A percentile compares a stretch with the other conserved stretches of the same genome.
Conservation (phyloP, 2,888 invertebrate genomes). For the Apodemia duryi region DNA sequence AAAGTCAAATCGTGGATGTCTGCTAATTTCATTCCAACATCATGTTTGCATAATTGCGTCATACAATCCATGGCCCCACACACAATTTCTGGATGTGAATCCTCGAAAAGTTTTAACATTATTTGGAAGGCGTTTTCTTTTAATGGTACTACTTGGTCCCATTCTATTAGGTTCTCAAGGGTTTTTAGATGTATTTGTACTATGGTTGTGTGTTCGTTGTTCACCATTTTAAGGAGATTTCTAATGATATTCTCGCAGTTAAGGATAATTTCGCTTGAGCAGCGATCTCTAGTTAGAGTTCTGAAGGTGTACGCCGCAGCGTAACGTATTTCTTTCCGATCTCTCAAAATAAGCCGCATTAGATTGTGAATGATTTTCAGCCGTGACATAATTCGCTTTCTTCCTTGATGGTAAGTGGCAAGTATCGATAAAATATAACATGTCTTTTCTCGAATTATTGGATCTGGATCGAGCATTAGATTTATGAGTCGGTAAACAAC, state of each 20-base stretch:
- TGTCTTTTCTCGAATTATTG: conserved; percentile 59
- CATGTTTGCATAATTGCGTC: conserved; percentile 60
- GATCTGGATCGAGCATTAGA: conserved; percentile 49
- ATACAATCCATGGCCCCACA: conserved; percentile 58
- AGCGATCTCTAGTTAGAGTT: conserved; percentile 49
- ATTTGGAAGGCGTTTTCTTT: conserved; percentile 60
- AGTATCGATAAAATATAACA: conserved; percentile 52
- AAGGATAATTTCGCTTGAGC: conserved; percentile 46
- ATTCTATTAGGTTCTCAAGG: conserved; percentile 49
- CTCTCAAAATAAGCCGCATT: conserved; percentile 51
- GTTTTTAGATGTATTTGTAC: conserved; percentile 56
- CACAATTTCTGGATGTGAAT: conserved; percentile 45
- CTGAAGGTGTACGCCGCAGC: conserved; percentile 56
- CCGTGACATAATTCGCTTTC: conserved; percentile 47
- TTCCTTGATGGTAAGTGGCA: conserved; percentile 51
- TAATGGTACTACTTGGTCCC: conserved; percentile 51
- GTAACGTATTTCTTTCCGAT: conserved; percentile 59
- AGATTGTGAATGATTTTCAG: conserved; percentile 50
- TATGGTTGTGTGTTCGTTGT: conserved; percentile 57
- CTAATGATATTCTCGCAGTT: conserved; percentile 47
- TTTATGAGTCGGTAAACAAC: conserved; percentile 59
- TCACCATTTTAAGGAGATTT: conserved; percentile 57
- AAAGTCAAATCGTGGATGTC: conserved; percentile 56
- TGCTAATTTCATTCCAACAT: conserved; percentile 52
- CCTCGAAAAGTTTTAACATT: conserved; percentile 48